Evolutionary conservation across 2,888 invertebrate species (phyloP).

Genomic region (Drosophila sordidula): DNA sequence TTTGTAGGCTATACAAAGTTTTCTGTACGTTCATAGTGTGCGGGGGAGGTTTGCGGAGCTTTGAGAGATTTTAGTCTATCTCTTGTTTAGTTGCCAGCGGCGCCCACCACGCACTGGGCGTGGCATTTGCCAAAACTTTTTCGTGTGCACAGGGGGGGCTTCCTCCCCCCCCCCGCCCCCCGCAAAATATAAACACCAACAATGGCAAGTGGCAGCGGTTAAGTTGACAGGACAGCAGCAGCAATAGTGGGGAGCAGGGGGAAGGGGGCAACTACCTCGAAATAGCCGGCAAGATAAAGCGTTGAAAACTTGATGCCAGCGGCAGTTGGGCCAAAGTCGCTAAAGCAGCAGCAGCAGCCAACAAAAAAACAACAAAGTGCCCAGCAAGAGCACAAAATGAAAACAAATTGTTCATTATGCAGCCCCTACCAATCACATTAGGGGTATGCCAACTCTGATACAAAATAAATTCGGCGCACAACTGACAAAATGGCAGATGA

Average conservation of each 20-base stretch:
- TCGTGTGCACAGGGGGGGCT: slow-evolving; percentile 21
- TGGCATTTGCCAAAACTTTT: slow-evolving; percentile 70
- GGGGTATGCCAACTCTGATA: slow-evolving; percentile 36
- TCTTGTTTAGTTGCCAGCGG: slow-evolving; percentile 51
- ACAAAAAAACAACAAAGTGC: slow-evolving; percentile 7
- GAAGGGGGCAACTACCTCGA: slow-evolving; percentile 20
- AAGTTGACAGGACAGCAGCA: slow-evolving; percentile 65
- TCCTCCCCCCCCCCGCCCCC: slow-evolving; percentile 7
- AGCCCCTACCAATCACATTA: slow-evolving; percentile 32
- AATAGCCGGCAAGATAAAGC: slow-evolving; percentile 64
- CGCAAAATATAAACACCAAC: slow-evolving; percentile 68
- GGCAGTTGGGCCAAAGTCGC: slow-evolving; percentile 54
- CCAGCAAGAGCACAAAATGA: slow-evolving; percentile 55
- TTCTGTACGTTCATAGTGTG: slow-evolving; percentile 14
- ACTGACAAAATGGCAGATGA: no score
- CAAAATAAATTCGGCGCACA: background rate
- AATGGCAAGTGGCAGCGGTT: slow-evolving; percentile 77
- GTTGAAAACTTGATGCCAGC: slow-evolving; percentile 71
- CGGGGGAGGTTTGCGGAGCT: background rate
- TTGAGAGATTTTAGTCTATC: slow-evolving; percentile 51
- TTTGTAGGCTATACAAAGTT: slow-evolving; percentile 77
- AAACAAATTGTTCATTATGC: slow-evolving; percentile 68
- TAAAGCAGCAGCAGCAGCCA: slow-evolving; percentile 30
- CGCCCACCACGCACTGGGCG: slow-evolving; percentile 38
- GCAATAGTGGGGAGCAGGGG: background rate